phyloP scores from a whole-genome alignment of 2,797 vertebrate genomes.

The Mormyrus hasselquistii region DNA sequence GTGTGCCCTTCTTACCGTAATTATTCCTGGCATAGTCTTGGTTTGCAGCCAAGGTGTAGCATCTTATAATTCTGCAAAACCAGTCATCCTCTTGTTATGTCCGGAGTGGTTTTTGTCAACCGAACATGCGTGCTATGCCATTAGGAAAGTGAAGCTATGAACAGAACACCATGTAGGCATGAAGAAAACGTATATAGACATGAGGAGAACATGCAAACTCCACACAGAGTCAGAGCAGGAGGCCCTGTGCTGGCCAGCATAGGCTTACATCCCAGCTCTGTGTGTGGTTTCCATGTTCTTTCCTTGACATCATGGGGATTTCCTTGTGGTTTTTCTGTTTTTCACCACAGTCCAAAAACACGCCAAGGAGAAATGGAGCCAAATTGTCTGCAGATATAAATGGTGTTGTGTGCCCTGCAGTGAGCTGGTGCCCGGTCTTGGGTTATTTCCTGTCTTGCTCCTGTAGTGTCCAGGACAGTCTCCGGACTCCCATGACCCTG shows the following conservation, averaged over 20 bases:
- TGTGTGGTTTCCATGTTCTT: neutral
- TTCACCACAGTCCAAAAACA: neutral
- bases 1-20: neutral
- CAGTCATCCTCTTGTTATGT: neutral
- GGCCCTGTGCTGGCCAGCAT: neutral
- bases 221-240: neutral
- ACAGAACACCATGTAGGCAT: neutral
- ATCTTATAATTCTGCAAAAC: neutral
- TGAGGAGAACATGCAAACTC: neutral
- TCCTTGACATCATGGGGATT: neutral
- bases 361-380: neutral
- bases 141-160: neutral
- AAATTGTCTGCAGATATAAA: neutral
- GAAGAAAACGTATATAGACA: neutral
- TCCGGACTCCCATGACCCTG: neutral
- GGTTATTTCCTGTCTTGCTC: neutral
- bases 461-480: neutral
- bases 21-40: neutral
- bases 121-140: neutral
- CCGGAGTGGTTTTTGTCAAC: neutral
- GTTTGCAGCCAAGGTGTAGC: neutral
- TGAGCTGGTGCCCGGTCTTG: neutral
- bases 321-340: neutral
- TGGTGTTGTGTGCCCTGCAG: neutral
- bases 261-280: neutral